phyloP scores from a whole-genome alignment of 2,797 vertebrate species.

The Chromobotia macracanthus region DNA sequence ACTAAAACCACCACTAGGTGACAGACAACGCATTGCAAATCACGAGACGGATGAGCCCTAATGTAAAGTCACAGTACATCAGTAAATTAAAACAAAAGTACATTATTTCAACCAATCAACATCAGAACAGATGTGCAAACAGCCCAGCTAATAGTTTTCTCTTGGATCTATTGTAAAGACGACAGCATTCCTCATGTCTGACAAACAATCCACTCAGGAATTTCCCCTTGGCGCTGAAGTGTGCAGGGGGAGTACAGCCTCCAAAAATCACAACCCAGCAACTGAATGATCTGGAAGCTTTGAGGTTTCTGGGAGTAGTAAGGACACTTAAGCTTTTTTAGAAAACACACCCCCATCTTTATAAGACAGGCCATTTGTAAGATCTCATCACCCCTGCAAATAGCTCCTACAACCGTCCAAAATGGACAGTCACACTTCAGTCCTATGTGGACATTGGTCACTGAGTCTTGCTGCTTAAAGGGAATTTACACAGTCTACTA shows the following conservation, averaged over 20 bases:
- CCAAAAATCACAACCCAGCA: conserved; percentile 63
- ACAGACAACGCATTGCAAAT: conserved; percentile 33
- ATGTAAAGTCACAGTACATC: no score
- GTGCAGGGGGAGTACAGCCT: conserved; percentile 51
- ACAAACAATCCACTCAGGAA: conserved; percentile 68
- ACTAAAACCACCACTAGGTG: conserved; percentile 52
- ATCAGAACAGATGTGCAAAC: background rate
- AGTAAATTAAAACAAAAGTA: no score
- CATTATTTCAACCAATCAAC: background rate
- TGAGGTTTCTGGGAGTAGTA: no score
- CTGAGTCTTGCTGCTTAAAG: background rate
- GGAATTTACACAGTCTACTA: conserved; percentile 43
- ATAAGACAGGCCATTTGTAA: background rate
- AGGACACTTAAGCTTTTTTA: no score
- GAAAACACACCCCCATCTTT: conserved; percentile 6
- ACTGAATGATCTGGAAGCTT: conserved; percentile 60
- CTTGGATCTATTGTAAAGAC: conserved; percentile 44
- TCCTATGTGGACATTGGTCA: background rate
- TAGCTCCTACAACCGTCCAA: background rate
- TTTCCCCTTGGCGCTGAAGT: conserved; percentile 64
- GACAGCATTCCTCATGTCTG: conserved; percentile 54
- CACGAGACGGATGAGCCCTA: background rate
- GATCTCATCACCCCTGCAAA: background rate
- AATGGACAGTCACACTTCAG: background rate
- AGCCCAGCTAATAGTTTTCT: background rate